Conservation (phyloP, 2,888 invertebrate species). For the Brenthis daphne region DNA sequence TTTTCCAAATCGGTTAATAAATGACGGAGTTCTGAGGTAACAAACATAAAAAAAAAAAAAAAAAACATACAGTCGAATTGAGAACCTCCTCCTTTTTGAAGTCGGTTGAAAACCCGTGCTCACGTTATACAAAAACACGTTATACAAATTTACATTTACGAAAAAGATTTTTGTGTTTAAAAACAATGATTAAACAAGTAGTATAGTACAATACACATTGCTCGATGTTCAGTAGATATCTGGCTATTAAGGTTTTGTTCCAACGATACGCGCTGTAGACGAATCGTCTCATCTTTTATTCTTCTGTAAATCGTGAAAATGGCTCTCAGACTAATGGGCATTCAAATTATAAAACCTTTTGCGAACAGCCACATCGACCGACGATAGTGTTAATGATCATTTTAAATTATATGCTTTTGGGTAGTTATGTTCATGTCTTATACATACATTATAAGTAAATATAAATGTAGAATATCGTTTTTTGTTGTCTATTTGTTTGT, state of each 20-base stretch:
- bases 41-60: too few species aligned
- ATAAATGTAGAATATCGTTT: too few species aligned
- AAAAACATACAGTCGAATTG: too few species aligned
- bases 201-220: constrained; percentile 10
- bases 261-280: constrained; percentile 31
- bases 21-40: too few species aligned
- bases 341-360: constrained; percentile 24
- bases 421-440: too few species aligned
- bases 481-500: too few species aligned
- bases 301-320: constrained; percentile 26
- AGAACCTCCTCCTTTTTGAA: too few species aligned
- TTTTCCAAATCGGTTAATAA: too few species aligned
- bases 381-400: neutral
- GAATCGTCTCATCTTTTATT: constrained; percentile 36
- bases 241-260: constrained; percentile 31
- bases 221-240: constrained; percentile 3
- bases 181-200: constrained; percentile 7
- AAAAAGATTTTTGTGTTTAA: neutral
- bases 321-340: constrained; percentile 33
- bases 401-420: neutral
- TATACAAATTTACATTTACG: neutral
- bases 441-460: too few species aligned
- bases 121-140: too few species aligned
- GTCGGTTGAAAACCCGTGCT: too few species aligned
- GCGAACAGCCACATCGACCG: neutral